These are phyloP conservation scores for Pristiophorus japonicus DNA, from an alignment of 2,113 vertebrate species.

Conservation along the genomic window DNA sequence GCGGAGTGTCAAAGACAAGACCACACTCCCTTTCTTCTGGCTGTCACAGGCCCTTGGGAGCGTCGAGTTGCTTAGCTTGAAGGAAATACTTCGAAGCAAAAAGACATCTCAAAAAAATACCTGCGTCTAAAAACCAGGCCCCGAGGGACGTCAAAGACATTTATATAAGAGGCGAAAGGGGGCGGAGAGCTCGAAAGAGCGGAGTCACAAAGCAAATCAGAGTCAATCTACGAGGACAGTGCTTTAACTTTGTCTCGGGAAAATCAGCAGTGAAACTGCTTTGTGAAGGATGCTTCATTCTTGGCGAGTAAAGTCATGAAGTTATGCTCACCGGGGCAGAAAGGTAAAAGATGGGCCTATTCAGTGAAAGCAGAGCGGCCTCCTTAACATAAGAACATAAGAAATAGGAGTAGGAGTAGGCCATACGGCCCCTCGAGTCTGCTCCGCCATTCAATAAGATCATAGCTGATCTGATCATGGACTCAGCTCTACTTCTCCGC, in stretches of 20 bases:
- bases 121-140: background rate
- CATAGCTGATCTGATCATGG: no score
- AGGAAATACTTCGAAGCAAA: background rate
- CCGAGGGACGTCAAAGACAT: background rate
- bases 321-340: constrained; percentile 52
- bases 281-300: constrained; percentile 47
- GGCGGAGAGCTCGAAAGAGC: constrained; percentile 26
- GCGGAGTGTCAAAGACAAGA: background rate
- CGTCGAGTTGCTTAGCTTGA: background rate
- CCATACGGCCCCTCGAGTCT: no score
- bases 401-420: no score
- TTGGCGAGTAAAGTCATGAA: constrained; percentile 50
- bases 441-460: no score
- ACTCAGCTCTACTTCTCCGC: no score
- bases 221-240: constrained; percentile 40
- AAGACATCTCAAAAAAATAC: background rate
- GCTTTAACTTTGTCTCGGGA: constrained; percentile 44
- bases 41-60: background rate
- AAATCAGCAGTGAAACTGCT: constrained; percentile 45
- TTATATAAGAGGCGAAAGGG: background rate
- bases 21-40: background rate
- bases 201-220: constrained; percentile 38
- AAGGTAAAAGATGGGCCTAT: constrained; percentile 46
- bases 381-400: no score
- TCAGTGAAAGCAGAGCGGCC: constrained; percentile 47